phyloP scores from a whole-genome alignment of 2,113 vertebrate species.

The Clarias macrocephalus region DNA sequence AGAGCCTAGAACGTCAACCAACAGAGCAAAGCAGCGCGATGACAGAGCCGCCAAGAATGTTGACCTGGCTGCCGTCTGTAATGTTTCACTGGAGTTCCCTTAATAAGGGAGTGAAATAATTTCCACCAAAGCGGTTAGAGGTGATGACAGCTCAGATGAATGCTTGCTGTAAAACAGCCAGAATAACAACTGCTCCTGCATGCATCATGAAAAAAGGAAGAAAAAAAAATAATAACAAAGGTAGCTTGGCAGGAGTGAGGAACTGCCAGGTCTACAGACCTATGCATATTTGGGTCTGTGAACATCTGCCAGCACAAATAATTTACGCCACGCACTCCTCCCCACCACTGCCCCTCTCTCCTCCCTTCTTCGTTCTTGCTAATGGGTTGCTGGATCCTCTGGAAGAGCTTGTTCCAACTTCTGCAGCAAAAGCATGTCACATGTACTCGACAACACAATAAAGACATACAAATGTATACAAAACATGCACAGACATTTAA shows the following conservation, averaged over 20 bases:
- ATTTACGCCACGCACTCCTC: constrained; percentile 65
- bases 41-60: constrained; percentile 73
- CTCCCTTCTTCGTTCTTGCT: constrained; percentile 67
- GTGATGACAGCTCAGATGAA: constrained; percentile 72
- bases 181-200: constrained; percentile 67
- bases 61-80: constrained; percentile 69
- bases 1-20: constrained; percentile 63
- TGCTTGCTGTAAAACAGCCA: constrained; percentile 69
- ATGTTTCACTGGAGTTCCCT: constrained; percentile 71
- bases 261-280: constrained; percentile 77
- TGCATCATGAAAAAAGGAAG: constrained; percentile 68
- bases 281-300: constrained; percentile 85
- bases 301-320: constrained; percentile 82
- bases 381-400: constrained; percentile 71
- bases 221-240: constrained; percentile 22
- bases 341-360: not conserved
- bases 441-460: not conserved
- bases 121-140: constrained; percentile 64
- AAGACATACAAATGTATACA: constrained; percentile 10
- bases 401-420: constrained; percentile 72
- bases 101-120: constrained; percentile 66
- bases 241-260: constrained; percentile 67
- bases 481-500: not conserved
- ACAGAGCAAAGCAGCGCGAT: constrained; percentile 63
- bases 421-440: constrained; percentile 54